Percentiles rank a stretch among this genome's conserved stretches.
These are phyloP conservation scores for Eubasilissa regina DNA, from an alignment of 1,140 invertebrate species.

Conservation along the genomic window DNA sequence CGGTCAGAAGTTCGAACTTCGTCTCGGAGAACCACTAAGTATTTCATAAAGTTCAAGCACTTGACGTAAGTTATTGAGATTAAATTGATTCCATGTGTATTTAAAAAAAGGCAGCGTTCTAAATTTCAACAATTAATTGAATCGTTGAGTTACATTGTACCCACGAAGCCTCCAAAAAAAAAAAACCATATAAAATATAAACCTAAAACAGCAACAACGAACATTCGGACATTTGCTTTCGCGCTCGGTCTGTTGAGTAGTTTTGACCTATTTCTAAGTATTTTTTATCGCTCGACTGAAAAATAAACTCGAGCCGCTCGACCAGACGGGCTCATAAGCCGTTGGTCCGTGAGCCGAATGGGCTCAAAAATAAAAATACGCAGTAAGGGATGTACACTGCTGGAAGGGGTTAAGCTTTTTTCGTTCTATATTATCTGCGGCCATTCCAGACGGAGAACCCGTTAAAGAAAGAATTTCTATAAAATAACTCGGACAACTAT, in stretches of 20 bases:
- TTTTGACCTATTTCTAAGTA: conserved; percentile 57
- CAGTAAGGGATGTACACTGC: background rate
- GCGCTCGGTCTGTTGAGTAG: conserved; percentile 14
- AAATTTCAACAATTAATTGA: too few species aligned
- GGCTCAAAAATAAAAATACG: conserved; percentile 3
- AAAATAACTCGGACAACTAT: background rate
- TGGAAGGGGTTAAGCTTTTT: background rate
- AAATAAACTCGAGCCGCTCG: conserved; percentile 54
- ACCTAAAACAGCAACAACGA: too few species aligned
- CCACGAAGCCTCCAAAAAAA: too few species aligned
- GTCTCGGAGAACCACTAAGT: too few species aligned
- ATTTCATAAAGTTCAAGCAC: too few species aligned
- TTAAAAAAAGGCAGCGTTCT: too few species aligned
- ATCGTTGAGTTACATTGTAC: too few species aligned
- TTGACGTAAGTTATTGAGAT: too few species aligned
- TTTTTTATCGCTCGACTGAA: conserved; percentile 52
- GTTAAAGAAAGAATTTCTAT: background rate
- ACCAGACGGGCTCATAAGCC: background rate
- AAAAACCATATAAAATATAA: too few species aligned
- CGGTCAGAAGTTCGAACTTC: too few species aligned
- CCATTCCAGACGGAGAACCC: background rate
- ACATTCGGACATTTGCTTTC: conserved; percentile 12
- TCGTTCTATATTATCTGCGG: too few species aligned
- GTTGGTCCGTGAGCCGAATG: background rate
- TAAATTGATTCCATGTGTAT: too few species aligned